A percentile compares a stretch with the other conserved stretches of the same genome.
Conservation (phyloP, 2,113 vertebrate species). For the Trinectes maculatus region DNA sequence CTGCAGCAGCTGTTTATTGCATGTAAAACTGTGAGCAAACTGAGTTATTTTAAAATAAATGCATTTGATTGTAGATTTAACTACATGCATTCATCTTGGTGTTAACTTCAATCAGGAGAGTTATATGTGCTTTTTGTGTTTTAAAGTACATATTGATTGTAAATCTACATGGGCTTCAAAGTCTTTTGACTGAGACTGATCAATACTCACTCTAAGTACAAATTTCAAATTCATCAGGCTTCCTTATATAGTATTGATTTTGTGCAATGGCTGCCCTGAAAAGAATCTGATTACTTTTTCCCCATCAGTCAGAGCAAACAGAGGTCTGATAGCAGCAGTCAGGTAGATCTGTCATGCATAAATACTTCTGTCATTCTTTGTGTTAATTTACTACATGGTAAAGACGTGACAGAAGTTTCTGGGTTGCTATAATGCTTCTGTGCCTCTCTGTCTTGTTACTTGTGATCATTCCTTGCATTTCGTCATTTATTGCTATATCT, state of each 20-base stretch:
- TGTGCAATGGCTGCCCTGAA: constrained; percentile 63
- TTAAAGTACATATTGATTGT: constrained; percentile 60
- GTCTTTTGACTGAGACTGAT: constrained; percentile 73
- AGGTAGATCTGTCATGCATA: constrained; percentile 15
- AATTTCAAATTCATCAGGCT: constrained; percentile 81
- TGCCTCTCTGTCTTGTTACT: neutral
- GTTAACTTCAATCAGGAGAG: constrained; percentile 15
- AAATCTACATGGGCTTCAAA: constrained; percentile 64
- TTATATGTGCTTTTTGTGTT: constrained; percentile 1
- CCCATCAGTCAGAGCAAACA: constrained; percentile 62
- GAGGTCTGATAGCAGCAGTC: constrained; percentile 25
- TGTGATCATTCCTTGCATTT: neutral
- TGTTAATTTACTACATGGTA: constrained; percentile 7
- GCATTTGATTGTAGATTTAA: neutral
- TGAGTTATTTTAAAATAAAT: neutral
- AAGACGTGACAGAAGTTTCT: neutral
- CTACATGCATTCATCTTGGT: constrained; percentile 11
- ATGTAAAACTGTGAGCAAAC: neutral
- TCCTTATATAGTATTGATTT: constrained; percentile 83
- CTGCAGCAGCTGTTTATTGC: neutral
- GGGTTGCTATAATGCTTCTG: neutral
- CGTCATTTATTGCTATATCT: neutral
- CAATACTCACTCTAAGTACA: constrained; percentile 78
- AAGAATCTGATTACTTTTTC: constrained; percentile 71
- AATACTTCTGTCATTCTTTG: constrained; percentile 19